Base-by-base conservation (phyloP, 1,140 invertebrate species). In the Euborellia annulipes region DNA sequence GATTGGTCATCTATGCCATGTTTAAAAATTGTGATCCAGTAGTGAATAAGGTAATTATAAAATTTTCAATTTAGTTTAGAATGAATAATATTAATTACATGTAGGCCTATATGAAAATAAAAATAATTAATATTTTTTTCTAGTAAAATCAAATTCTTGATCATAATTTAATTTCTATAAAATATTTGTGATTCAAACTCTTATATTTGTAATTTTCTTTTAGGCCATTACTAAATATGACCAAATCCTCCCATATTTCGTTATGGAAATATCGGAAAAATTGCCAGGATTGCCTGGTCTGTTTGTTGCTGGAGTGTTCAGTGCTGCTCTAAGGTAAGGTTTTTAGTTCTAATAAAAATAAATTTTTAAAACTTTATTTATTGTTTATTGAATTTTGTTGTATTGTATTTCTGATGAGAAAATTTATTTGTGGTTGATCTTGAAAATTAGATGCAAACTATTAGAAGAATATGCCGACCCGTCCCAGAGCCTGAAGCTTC, bases 1-100 rank as follows among this genome's bases (percentile, higher is more conserved):
- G 85, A 0, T 64, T 88, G 7, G 73, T 85, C 1, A 75, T 85
- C n/a, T 87, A 79, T 55, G 83, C 82, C 0, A 74, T 76, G 0
- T 88, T 84, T 58, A 66, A 77, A 16, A 67, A 72, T 16, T 88
- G 85, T 58, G 84, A 89, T 62, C 83, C 83, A 0, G 60, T 86
- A 2, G 63, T 63, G 3, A 73, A 70, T 1, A 70, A 75, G 53
- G 71, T 69, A 41, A 17, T 36, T 43, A 14, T 9, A 43, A 8
- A 14, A 6, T 11, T 11, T 27, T 4, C 11, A 27, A 27, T 27
- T 27, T 27, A 11, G 11, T 6, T 27, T 27, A 27, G 4, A 27
- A 27, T 27, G 11, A 27, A 27, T 27, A 27, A 27, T 38, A 6
- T 16, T n/a, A n/a, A n/a, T n/a, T n/a, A n/a, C n/a, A n/a, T n/a